These are phyloP conservation scores for Charadrius vociferus DNA, from an alignment of 2,113 vertebrate genomes.

Conservation along the genomic window DNA sequence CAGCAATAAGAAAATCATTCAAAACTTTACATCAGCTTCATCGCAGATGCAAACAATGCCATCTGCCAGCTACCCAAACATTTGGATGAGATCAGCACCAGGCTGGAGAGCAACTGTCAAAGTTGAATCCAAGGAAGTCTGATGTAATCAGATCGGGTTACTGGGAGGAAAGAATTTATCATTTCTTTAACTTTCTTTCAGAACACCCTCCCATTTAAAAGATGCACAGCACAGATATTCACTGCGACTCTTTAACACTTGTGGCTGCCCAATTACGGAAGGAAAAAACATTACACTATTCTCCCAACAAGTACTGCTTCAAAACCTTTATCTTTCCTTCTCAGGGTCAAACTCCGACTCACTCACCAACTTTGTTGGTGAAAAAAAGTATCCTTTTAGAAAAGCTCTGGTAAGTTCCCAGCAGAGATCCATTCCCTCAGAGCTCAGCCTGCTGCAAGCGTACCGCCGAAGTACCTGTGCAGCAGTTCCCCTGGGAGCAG, in stretches of 20 bases:
- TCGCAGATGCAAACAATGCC: neutral
- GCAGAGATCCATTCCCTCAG: neutral
- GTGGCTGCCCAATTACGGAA: neutral
- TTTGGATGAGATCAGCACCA: neutral
- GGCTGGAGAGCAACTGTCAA: neutral
- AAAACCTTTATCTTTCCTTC: neutral
- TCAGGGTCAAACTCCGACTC: neutral
- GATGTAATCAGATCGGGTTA: neutral
- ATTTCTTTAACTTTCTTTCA: neutral
- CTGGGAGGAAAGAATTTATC: neutral
- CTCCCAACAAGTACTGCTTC: neutral
- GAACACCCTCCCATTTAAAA: neutral
- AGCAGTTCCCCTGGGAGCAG: neutral
- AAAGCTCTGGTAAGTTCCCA: neutral
- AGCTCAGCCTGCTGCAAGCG: neutral
- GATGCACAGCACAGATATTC: neutral
- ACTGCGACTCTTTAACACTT: neutral
- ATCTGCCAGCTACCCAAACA: neutral
- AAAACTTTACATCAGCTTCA: neutral
- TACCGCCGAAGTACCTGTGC: accelerated
- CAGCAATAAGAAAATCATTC: neutral
- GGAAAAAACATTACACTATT: neutral
- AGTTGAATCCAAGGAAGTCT: neutral
- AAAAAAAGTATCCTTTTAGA: neutral
- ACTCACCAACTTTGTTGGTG: neutral